Base-by-base conservation (phyloP, 2,888 invertebrate species). In the Vandiemenella viatica region DNA sequence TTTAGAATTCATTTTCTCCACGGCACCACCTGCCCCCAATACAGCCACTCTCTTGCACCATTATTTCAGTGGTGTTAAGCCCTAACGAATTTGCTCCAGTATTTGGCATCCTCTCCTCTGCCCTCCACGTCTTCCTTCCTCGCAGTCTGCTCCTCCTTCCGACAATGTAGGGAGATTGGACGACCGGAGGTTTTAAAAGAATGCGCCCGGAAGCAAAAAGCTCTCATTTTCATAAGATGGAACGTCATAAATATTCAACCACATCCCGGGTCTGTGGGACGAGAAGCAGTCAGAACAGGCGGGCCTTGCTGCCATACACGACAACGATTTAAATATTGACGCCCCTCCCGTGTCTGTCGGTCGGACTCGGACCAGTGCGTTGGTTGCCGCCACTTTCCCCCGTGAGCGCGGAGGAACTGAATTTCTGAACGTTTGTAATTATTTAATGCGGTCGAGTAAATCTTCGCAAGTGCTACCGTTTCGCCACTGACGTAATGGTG, bases 191-290 rank as follows among this genome's bases (percentile, higher is more conserved):
- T 45, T 44, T 50, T 43, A 50, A 26, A 44, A 53, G 50, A 50
- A 50, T 53, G 41, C 46, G 45, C 43, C 49, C 53, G 53, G 53
- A 53, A 53, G 53, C 32, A 41, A 53, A n/a, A 48, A 50, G 50
- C 53, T 43, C 50, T 50, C 53, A 53, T 53, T 50, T 53, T 53
- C 53, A 53, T 53, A 53, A 53, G 53, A 53, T 43, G 46, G 50
- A 50, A 45, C 48, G 46, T 53, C 53, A 53, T 53, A 53, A 50
- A 53, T 53, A 53, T 53, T 53, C 53, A 53, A 53, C 50, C 48
- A 50, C 46, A 47, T 49, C 46, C 49, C 41, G 32, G 32, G 32
- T n/a, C 32, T 32, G 32, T n/a, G 32, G n/a, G 32, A 32, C 32
- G 32, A n/a, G 10, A 32, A 32, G 32, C 13, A 32, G n/a, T 32